Conservation (phyloP, 2,797 vertebrate species). For the Atherinosoma microstoma region DNA sequence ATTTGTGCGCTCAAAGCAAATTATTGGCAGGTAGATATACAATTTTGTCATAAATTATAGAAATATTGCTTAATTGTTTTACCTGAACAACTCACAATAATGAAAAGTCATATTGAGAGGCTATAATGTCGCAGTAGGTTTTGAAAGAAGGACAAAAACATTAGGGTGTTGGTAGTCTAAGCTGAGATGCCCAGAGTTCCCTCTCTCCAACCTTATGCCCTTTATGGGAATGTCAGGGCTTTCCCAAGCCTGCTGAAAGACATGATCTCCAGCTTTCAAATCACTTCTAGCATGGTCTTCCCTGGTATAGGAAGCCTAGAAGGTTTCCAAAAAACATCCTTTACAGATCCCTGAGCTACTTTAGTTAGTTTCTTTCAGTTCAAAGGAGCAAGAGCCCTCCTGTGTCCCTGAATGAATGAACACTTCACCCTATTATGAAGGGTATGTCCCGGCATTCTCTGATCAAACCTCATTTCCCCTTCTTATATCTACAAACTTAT, state of each 20-base stretch:
- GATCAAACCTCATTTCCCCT: background rate
- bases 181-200: background rate
- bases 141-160: background rate
- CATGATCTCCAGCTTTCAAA: background rate
- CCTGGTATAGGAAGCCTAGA: background rate
- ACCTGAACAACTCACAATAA: background rate
- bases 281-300: background rate
- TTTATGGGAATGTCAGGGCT: background rate
- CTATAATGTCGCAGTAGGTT: background rate
- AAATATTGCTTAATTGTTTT: constrained; percentile 4
- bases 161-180: background rate
- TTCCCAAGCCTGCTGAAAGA: constrained; percentile 1
- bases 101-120: background rate
- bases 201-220: background rate
- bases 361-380: background rate
- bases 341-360: background rate
- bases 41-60: background rate
- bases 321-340: background rate
- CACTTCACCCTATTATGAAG: background rate
- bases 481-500: background rate
- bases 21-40: background rate
- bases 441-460: too few relatives aligned
- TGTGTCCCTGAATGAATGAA: background rate
- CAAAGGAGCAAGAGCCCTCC: background rate
- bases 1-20: constrained; percentile 25